Evolutionary conservation across 2,113 vertebrate genomes (phyloP).

Genomic region (Callipepla squamata): DNA sequence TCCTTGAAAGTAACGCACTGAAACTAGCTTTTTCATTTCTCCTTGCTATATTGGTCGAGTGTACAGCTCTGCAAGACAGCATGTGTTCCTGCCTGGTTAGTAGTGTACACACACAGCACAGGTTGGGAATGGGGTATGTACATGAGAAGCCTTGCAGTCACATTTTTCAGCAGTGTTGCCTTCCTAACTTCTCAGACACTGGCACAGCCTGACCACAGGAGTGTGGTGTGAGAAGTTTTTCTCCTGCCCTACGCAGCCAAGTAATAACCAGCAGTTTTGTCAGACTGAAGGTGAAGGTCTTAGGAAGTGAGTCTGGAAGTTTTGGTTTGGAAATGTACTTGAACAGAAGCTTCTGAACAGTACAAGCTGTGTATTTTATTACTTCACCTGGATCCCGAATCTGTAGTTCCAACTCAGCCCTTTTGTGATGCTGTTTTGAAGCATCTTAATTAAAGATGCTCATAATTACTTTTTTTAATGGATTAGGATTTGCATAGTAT

Average conservation of each 20-base stretch:
- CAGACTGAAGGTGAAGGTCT: neutral
- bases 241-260: neutral
- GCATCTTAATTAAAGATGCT: neutral
- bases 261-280: neutral
- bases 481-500: neutral
- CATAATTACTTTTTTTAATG: neutral
- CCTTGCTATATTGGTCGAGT: neutral
- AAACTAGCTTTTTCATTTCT: neutral
- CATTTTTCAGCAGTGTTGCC: neutral
- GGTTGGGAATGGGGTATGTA: rapidly evolving
- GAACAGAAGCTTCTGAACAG: neutral
- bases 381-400: neutral
- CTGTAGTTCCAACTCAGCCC: neutral
- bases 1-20: constrained; percentile 9
- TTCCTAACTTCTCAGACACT: neutral
- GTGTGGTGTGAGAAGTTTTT: neutral
- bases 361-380: neutral
- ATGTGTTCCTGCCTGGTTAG: neutral
- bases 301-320: neutral
- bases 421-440: neutral
- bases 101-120: rapidly evolving
- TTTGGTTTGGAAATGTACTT: neutral
- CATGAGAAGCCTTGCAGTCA: neutral
- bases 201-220: neutral
- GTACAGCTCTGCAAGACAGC: neutral